These are phyloP conservation scores for Argyrosomus japonicus DNA, from an alignment of 2,113 vertebrate species.

Conservation along the genomic window DNA sequence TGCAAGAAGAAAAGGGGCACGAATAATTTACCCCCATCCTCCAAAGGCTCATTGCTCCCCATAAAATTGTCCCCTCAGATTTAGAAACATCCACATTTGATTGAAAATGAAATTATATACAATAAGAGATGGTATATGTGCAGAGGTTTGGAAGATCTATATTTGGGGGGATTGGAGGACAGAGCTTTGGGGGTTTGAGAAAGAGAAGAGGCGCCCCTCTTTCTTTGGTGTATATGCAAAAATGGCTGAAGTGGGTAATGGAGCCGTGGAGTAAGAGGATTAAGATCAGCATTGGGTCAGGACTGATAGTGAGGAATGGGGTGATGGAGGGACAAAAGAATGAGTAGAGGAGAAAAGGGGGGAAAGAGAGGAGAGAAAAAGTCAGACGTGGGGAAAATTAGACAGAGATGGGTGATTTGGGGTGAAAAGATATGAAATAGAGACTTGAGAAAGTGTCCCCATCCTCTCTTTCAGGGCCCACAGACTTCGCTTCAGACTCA, in stretches of 20 bases:
- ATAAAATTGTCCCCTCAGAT: constrained; percentile 51
- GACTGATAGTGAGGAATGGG: constrained; percentile 73
- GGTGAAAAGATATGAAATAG: constrained; percentile 58
- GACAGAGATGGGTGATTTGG: constrained; percentile 36
- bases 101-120: constrained; percentile 67
- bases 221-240: constrained; percentile 74
- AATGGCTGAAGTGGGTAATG: constrained; percentile 79
- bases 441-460: constrained; percentile 29
- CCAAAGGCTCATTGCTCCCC: constrained; percentile 36
- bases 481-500: constrained; percentile 41
- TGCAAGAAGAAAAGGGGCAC: constrained; percentile 45
- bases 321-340: constrained; percentile 74
- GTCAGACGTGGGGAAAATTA: constrained; percentile 58
- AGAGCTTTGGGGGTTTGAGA: constrained; percentile 57
- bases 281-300: constrained; percentile 79
- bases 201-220: constrained; percentile 50
- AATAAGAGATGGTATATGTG: constrained; percentile 50
- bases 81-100: constrained; percentile 60
- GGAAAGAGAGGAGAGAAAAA: constrained; percentile 42
- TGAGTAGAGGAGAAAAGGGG: constrained; percentile 49
- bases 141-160: constrained; percentile 52
- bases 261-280: constrained; percentile 81
- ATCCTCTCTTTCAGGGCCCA: constrained; percentile 17
- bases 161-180: constrained; percentile 49
- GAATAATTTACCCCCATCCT: constrained; percentile 57